phyloP scores from a whole-genome alignment of 2,888 invertebrate genomes.

The Gerris lacustris region DNA sequence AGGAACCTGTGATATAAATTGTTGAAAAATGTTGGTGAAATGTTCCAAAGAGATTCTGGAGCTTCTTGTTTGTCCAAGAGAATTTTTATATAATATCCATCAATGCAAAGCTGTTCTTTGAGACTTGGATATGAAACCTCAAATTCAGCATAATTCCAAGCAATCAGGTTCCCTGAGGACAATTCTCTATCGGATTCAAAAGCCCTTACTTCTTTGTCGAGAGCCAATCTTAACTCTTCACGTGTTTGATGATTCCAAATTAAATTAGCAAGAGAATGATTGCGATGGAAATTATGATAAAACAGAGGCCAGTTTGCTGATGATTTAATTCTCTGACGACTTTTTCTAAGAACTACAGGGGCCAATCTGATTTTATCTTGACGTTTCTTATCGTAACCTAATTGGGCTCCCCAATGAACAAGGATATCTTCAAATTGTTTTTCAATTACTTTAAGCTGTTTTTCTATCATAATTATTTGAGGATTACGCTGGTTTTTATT shows the following conservation, averaged over 20 bases:
- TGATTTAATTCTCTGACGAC: constrained; percentile 76
- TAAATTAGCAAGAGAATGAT: constrained; percentile 89
- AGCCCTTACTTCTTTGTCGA: constrained; percentile 85
- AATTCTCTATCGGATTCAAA: constrained; percentile 84
- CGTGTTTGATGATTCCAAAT: constrained; percentile 98
- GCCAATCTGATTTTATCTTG: constrained; percentile 49
- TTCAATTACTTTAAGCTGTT: constrained; percentile 63
- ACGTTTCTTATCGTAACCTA: constrained; percentile 46
- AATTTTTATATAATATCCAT: constrained; percentile 91
- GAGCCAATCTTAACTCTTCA: constrained; percentile 80
- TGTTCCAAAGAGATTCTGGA: constrained; percentile 73
- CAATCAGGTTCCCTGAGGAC: constrained; percentile 62
- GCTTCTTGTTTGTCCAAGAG: constrained; percentile 81
- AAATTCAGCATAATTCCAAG: constrained; percentile 98
- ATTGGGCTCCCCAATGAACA: constrained; percentile 58
- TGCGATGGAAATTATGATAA: constrained; percentile 86
- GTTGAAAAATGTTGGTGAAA: constrained; percentile 96
- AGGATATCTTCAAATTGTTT: constrained; percentile 66
- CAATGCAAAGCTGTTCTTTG: constrained; percentile 92
- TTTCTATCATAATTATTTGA: constrained; percentile 58
- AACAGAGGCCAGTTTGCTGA: constrained; percentile 86
- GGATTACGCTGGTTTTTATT: constrained; percentile 53
- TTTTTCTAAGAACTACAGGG: constrained; percentile 81
- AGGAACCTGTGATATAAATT: constrained; percentile 96
- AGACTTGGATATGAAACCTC: constrained; percentile 89